Percentiles rank a stretch among this genome's conserved stretches.
Conservation (phyloP, 2,888 invertebrate genomes). For the Trichopria drosophilae region DNA sequence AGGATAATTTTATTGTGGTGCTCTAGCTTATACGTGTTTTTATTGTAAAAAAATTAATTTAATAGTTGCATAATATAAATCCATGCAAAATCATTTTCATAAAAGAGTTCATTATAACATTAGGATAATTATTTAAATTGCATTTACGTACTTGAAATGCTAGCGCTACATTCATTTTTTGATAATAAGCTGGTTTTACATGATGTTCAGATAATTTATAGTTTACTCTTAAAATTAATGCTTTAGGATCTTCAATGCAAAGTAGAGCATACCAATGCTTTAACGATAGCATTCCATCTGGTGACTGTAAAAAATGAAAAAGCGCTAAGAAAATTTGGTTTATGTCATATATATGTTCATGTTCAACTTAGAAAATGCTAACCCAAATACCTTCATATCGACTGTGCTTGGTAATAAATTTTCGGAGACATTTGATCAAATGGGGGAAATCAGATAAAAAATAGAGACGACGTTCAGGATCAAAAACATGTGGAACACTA, state of each 20-base stretch:
- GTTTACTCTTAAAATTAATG: slow-evolving; percentile 6
- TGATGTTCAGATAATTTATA: slow-evolving; percentile 4
- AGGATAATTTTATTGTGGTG: too few species aligned
- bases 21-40: too few species aligned
- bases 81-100: too few species aligned
- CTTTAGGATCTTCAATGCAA: background rate
- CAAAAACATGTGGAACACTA: slow-evolving; percentile 13
- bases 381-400: background rate
- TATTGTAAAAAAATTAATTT: background rate
- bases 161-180: slow-evolving; percentile 14
- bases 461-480: slow-evolving; percentile 26
- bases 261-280: slow-evolving; percentile 18
- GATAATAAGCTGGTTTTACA: slow-evolving; percentile 4
- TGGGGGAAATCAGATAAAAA: slow-evolving; percentile 36
- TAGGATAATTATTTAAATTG: too few species aligned
- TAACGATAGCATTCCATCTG: slow-evolving; percentile 1
- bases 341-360: background rate
- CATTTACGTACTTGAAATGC: slow-evolving; percentile 8
- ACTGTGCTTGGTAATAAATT: background rate
- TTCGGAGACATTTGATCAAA: slow-evolving; percentile 5
- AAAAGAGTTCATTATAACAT: too few species aligned
- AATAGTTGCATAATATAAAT: too few species aligned
- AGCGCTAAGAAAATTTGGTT: too few species aligned
- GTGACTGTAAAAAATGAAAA: slow-evolving; percentile 2
- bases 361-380: background rate